Evolutionary conservation across 2,797 vertebrate species (phyloP).

Genomic region (Cossypha polioptera): DNA sequence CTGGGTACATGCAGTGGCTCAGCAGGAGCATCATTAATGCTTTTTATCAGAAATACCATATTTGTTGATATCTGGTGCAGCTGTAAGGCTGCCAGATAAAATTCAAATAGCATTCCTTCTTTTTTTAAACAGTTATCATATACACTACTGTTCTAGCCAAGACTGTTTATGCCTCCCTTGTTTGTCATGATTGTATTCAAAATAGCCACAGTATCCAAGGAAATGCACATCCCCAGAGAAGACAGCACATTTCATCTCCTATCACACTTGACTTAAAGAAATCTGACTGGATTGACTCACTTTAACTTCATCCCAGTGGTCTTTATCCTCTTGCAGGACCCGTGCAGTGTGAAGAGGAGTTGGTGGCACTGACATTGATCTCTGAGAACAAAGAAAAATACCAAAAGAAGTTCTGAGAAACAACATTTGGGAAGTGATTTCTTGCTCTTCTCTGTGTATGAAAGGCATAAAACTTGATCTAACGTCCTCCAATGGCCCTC

Average conservation of each 20-base stretch:
- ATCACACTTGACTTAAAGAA: background rate
- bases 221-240: background rate
- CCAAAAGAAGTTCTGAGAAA: background rate
- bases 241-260: background rate
- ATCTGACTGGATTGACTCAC: conserved; percentile 71
- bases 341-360: conserved; percentile 95
- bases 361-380: conserved; percentile 91
- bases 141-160: background rate
- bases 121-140: background rate
- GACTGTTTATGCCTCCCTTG: background rate
- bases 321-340: conserved; percentile 93
- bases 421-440: background rate
- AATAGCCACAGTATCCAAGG: background rate
- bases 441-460: background rate
- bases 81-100: background rate
- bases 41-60: background rate
- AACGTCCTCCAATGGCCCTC: background rate
- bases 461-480: background rate
- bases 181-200: background rate
- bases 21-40: background rate
- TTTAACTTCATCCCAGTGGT: conserved; percentile 98
- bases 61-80: background rate
- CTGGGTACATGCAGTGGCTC: background rate
- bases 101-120: background rate
- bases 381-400: conserved; percentile 71